These are phyloP conservation scores for Metridium senile DNA, from an alignment of 92 coral and sea anemone species.

Conservation along the genomic window DNA sequence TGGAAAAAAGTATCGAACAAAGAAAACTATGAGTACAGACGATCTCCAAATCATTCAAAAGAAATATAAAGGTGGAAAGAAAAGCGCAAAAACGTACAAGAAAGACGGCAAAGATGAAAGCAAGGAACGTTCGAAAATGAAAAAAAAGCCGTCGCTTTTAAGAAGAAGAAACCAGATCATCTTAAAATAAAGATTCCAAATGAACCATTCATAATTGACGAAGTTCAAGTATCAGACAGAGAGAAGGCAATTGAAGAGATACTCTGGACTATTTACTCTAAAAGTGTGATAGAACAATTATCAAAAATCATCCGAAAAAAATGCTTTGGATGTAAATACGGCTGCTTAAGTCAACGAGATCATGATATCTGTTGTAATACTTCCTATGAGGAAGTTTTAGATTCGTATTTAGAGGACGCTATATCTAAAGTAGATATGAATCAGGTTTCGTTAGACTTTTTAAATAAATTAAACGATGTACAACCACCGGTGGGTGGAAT, in stretches of 20 bases:
- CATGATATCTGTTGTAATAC: slow-evolving; percentile 13
- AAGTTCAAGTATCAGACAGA: not conserved
- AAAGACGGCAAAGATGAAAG: not conserved
- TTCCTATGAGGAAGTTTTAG: not conserved
- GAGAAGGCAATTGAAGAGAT: not conserved
- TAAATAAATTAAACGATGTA: not conserved
- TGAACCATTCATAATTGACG: not conserved
- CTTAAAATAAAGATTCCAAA: not conserved
- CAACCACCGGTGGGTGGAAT: not conserved
- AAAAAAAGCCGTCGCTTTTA: not conserved
- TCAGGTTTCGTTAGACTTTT: not conserved
- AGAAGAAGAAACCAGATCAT: not conserved
- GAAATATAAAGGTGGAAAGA: not conserved
- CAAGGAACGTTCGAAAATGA: not conserved
- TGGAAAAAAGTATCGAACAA: not conserved
- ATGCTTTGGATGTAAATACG: slow-evolving; percentile 9
- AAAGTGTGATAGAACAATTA: not conserved
- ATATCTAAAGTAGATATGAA: not conserved
- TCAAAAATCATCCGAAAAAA: not conserved
- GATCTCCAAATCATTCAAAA: not conserved
- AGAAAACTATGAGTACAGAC: not conserved
- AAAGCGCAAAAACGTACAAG: not conserved
- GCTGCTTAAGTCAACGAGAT: slow-evolving; percentile 5
- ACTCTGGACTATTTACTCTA: not conserved
- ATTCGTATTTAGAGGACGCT: not conserved